A percentile compares a stretch with the other conserved stretches of the same genome.
Evolutionary conservation across 2,113 vertebrate genomes (phyloP).

Genomic region (Acanthochromis polyacanthus): DNA sequence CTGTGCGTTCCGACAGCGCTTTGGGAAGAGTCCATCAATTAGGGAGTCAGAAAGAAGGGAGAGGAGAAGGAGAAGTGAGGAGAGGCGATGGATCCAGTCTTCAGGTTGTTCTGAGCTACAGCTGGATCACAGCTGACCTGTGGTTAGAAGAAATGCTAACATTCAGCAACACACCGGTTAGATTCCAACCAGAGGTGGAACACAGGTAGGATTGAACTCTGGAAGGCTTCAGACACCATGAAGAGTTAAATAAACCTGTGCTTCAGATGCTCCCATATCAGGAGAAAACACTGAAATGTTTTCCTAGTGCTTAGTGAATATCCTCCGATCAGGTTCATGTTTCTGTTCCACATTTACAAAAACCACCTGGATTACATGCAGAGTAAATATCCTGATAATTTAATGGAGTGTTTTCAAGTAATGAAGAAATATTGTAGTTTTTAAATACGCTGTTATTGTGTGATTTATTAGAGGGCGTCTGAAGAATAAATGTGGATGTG

Average conservation of each 20-base stretch:
- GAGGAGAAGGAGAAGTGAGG: neutral
- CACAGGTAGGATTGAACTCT: too few species aligned
- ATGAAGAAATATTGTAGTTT: slow-evolving; percentile 22
- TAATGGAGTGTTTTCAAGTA: slow-evolving; percentile 43
- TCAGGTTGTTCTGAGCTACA: slow-evolving; percentile 13
- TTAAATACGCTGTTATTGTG: slow-evolving; percentile 17
- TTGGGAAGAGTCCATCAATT: slow-evolving; percentile 54
- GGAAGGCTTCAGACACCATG: neutral
- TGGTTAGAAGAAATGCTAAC: neutral
- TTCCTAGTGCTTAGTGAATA: too few species aligned
- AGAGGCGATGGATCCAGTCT: slow-evolving; percentile 5
- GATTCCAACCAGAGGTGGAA: neutral
- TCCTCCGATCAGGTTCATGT: slow-evolving; percentile 7
- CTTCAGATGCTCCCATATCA: neutral
- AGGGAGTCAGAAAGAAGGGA: slow-evolving; percentile 24
- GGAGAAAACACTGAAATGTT: neutral
- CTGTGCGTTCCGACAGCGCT: slow-evolving; percentile 55
- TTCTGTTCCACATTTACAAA: neutral
- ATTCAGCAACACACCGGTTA: neutral
- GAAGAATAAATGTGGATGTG: slow-evolving; percentile 53
- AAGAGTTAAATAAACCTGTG: neutral
- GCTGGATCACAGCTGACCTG: too few species aligned
- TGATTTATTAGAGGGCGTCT: slow-evolving; percentile 39
- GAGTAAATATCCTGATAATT: slow-evolving; percentile 62
- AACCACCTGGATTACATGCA: slow-evolving; percentile 15